Conservation (phyloP, 2,113 vertebrate species). For the Amblyornis subalaris region DNA sequence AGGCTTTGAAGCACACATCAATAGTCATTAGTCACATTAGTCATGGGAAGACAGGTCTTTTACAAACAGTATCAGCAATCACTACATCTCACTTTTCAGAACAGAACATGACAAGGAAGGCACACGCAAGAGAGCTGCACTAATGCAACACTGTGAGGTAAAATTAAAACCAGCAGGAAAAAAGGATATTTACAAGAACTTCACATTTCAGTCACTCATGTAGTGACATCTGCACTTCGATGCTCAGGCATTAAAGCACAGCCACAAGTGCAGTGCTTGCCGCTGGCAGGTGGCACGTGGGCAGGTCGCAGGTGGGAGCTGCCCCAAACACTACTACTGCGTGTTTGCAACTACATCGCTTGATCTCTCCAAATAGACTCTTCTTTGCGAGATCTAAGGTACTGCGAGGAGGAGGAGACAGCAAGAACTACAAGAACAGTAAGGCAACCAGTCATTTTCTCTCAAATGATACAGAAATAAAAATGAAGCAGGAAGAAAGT, state of each 20-base stretch:
- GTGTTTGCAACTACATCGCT: not conserved
- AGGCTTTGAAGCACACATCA: not conserved
- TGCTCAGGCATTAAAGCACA: not conserved
- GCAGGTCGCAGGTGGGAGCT: not conserved
- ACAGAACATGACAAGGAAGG: not conserved
- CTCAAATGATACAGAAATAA: not conserved
- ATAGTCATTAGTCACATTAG: too few relatives aligned
- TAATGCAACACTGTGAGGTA: not conserved
- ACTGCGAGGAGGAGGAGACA: not conserved
- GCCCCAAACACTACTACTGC: not conserved
- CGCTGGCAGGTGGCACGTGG: fast-evolving
- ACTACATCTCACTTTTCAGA: not conserved
- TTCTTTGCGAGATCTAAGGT: not conserved
- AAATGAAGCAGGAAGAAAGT: constrained; percentile 7
- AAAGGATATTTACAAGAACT: not conserved
- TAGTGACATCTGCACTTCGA: not conserved
- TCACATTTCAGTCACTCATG: fast-evolving
- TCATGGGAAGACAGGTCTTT: not conserved
- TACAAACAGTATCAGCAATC: not conserved
- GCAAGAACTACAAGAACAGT: not conserved
- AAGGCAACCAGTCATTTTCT: not conserved
- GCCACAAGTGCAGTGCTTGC: not conserved
- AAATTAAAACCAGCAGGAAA: not conserved
- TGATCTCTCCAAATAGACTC: not conserved
- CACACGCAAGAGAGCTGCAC: not conserved